A percentile compares a stretch with the other conserved stretches of the same genome.
Conservation (phyloP, 2,113 vertebrate genomes). For the Chroicocephalus ridibundus region DNA sequence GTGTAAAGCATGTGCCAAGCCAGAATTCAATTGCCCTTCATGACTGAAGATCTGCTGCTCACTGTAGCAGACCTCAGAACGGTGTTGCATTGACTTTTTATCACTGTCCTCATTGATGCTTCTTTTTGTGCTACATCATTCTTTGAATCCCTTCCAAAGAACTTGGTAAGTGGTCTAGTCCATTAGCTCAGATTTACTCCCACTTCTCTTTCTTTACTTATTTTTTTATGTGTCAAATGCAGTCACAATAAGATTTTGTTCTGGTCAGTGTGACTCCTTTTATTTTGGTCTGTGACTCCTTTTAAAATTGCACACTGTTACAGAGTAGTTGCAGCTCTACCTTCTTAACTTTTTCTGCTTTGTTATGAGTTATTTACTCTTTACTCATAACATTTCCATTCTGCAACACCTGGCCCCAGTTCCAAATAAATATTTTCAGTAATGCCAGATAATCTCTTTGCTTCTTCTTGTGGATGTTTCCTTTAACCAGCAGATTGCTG, state of each 20-base stretch:
- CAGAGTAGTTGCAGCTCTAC: neutral
- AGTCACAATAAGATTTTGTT: neutral
- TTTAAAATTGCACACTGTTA: neutral
- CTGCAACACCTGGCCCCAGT: neutral
- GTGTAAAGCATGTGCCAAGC: neutral
- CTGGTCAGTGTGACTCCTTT: neutral
- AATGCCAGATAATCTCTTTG: neutral
- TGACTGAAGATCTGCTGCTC: neutral
- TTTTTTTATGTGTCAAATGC: neutral
- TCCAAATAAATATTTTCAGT: neutral
- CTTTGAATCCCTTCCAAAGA: neutral
- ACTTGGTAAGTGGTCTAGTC: neutral
- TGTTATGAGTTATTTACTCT: neutral
- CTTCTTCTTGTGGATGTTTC: neutral
- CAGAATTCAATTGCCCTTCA: neutral
- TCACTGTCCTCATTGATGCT: neutral
- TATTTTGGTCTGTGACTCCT: neutral
- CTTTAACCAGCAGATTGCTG: neutral
- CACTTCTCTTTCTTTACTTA: neutral
- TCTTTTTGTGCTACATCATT: neutral
- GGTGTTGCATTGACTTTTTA: neutral
- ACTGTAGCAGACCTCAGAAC: neutral
- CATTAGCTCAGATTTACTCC: neutral
- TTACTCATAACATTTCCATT: neutral
- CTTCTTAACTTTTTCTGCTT: neutral